A percentile compares a stretch with the other conserved stretches of the same genome.
Conservation (phyloP, 2,113 vertebrate species). For the Cinclus mexicanus region DNA sequence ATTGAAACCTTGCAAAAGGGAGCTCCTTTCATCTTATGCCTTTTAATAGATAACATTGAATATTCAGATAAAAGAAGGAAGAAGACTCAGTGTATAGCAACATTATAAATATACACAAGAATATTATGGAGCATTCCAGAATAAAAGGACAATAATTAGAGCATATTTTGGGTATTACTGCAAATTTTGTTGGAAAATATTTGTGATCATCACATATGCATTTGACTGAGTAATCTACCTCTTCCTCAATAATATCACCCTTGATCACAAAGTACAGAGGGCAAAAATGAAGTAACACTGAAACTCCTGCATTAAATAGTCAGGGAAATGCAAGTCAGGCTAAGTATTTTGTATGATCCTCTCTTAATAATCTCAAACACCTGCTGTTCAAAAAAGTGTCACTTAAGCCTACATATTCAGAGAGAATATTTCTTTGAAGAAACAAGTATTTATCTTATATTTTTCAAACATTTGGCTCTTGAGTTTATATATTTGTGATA, state of each 20-base stretch:
- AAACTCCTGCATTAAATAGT: background rate
- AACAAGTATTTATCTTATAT: background rate
- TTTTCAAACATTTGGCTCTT: background rate
- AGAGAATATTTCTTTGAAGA: background rate
- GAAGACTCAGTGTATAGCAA: background rate
- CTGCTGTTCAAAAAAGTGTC: background rate
- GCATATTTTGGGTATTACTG: background rate
- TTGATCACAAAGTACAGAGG: background rate
- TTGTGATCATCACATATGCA: background rate
- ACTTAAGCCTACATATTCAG: background rate
- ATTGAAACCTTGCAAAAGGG: background rate
- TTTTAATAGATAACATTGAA: background rate
- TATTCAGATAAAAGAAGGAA: background rate
- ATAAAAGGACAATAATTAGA: background rate
- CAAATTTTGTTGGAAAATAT: background rate
- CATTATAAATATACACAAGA: background rate
- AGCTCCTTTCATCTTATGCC: background rate
- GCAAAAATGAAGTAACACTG: background rate
- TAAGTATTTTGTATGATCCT: background rate
- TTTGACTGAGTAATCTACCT: background rate
- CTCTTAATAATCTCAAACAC: background rate
- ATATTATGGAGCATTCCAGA: background rate
- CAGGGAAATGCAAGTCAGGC: background rate
- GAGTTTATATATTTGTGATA: background rate
- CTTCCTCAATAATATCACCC: background rate